Base-by-base conservation (phyloP, 2,888 invertebrate genomes). In the Phalera bucephala region DNA sequence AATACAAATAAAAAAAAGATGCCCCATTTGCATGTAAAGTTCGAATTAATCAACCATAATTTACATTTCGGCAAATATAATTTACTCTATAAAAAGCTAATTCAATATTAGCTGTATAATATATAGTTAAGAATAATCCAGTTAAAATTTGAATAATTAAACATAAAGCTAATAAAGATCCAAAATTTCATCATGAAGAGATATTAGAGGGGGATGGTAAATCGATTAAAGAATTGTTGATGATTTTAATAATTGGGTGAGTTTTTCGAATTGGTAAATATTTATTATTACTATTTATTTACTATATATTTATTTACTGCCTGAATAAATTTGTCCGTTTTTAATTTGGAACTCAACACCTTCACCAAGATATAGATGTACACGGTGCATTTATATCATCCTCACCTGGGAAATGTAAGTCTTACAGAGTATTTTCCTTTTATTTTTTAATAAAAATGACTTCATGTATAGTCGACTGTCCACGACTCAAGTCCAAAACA, bases 41-140 rank as follows among this genome's bases (percentile, higher is more conserved):
- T n/a, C n/a, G n/a, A n/a, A n/a, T n/a, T n/a, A n/a, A n/a, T n/a
- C n/a, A n/a, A n/a, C n/a, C n/a, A n/a, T n/a, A n/a, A n/a, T n/a
- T n/a, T n/a, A n/a, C n/a, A n/a, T 94, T 92, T 67, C 93, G 93
- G 17, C 91, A 92, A 81, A 94, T 94, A 72, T 94, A 93, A 51
- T 91, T 88, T 20, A 94, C 85, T 61, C 93, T 93, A 64, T 90
- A 81, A 86, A 94, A 94, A 0, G 94, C 93, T 78, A 91, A 43
- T 55, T 90, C 86, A 67, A 92, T 88, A 80, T 93, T 90, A 7
- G 93, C 89, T 10, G 91, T 90, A 64, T 94, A 94, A 64, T 94
- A 93, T 91, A 94, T 93, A 0, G 94, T 91, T 85, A 94, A 69
- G 72, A 94, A 93, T 70, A 94, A 55, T 26, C 17, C 17, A 3